These are phyloP conservation scores for Teleogryllus oceanicus DNA, from an alignment of 2,888 invertebrate genomes.

Conservation along the genomic window DNA sequence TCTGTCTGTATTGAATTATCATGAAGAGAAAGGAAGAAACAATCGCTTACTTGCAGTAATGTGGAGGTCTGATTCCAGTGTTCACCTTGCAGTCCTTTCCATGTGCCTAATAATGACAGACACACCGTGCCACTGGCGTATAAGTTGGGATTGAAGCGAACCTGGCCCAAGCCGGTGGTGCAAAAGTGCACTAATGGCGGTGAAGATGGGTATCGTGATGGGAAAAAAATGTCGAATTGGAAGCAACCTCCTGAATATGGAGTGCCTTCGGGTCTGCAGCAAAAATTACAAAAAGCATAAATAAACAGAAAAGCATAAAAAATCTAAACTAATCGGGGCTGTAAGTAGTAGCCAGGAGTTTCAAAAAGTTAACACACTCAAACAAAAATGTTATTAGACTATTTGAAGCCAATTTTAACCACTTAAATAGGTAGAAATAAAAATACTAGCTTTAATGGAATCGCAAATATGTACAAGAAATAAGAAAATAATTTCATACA, in stretches of 20 bases:
- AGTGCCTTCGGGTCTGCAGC: constrained; percentile 37
- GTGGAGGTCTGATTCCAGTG: constrained; percentile 36
- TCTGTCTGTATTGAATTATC: background rate
- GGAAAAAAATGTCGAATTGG: constrained; percentile 37
- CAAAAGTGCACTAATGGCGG: constrained; percentile 36
- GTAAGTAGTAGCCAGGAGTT: no score
- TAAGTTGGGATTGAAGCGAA: constrained; percentile 38
- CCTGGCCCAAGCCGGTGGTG: constrained; percentile 36
- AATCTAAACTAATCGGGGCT: no score
- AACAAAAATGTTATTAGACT: no score
- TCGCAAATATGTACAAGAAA: no score
- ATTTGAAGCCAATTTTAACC: no score
- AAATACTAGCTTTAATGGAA: no score
- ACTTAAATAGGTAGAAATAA: background rate
- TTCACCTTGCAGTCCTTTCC: constrained; percentile 36
- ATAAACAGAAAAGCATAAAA: background rate
- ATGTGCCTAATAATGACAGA: constrained; percentile 37
- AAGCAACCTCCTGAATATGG: constrained; percentile 38
- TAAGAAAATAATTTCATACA: no score
- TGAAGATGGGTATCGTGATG: constrained; percentile 33
- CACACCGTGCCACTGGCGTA: constrained; percentile 37
- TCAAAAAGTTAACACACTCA: no score
- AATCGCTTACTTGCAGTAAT: constrained; percentile 33
- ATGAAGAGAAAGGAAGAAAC: background rate
- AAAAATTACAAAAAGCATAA: background rate